Evolutionary conservation across 1,140 invertebrate genomes (phyloP).

Genomic region (Aphis gossypii): DNA sequence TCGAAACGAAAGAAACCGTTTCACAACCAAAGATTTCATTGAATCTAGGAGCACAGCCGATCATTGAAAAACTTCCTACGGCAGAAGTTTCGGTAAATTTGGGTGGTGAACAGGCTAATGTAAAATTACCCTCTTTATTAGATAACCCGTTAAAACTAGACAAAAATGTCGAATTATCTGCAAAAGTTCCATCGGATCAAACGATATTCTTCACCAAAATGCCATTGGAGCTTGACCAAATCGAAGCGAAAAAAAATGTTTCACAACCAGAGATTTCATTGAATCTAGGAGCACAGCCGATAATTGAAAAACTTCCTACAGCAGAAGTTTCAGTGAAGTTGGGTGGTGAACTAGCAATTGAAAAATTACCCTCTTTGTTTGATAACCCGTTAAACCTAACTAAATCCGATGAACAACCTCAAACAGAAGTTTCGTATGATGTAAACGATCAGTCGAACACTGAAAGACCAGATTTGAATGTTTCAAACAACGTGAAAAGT

Average conservation of each 20-base stretch:
- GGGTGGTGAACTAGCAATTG: too few relatives aligned
- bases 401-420: neutral
- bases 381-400: neutral
- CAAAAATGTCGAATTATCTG: neutral
- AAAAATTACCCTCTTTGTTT: neutral
- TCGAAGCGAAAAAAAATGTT: too few relatives aligned
- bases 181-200: neutral
- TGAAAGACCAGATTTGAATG: neutral
- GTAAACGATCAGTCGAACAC: neutral
- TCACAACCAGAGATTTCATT: too few relatives aligned
- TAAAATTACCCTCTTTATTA: neutral
- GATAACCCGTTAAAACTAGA: too few relatives aligned
- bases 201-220: neutral
- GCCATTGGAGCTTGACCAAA: neutral
- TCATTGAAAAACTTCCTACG: neutral
- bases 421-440: neutral
- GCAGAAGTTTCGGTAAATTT: neutral
- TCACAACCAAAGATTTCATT: too few relatives aligned
- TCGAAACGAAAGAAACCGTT: too few relatives aligned
- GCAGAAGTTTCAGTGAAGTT: neutral
- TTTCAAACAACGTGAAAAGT: neutral
- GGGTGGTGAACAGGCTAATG: too few relatives aligned
- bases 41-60: neutral
- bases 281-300: neutral
- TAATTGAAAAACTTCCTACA: neutral